These are phyloP conservation scores for Epinephelus cyanopodus DNA, from an alignment of 2,113 vertebrate species.

Conservation along the genomic window DNA sequence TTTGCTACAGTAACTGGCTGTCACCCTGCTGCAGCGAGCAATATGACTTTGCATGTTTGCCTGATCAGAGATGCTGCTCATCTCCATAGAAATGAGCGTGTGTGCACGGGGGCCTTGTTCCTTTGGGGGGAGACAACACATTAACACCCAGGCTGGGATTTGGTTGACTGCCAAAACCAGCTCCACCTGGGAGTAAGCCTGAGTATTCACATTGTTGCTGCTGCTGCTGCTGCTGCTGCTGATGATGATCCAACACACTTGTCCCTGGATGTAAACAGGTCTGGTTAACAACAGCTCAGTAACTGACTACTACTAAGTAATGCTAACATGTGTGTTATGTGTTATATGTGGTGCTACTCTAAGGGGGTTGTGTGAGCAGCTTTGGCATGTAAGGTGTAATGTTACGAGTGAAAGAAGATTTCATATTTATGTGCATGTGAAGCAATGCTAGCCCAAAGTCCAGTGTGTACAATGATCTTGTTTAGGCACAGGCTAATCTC, in stretches of 20 bases:
- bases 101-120: constrained; percentile 28
- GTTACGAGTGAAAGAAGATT: background rate
- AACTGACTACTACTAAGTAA: constrained; percentile 12
- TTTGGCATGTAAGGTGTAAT: background rate
- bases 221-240: constrained; percentile 28
- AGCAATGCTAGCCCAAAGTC: background rate
- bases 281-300: constrained; percentile 24
- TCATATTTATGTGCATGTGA: background rate
- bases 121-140: constrained; percentile 29
- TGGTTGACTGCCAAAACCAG: constrained; percentile 43
- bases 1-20: constrained; percentile 16
- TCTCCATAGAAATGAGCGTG: constrained; percentile 79
- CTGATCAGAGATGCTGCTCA: constrained; percentile 71
- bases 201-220: constrained; percentile 31
- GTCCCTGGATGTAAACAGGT: constrained; percentile 13
- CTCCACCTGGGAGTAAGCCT: constrained; percentile 38
- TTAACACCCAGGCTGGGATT: constrained; percentile 57
- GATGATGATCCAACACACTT: constrained; percentile 23
- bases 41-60: constrained; percentile 66
- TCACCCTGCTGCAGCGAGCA: constrained; percentile 46
- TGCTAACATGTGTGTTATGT: background rate
- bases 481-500: background rate
- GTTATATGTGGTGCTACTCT: background rate
- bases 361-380: background rate
- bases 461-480: background rate